Percentiles rank a stretch among this genome's conserved stretches.
These are phyloP conservation scores for Microcebus lehilahytsara DNA, from an alignment of 2,113 vertebrate species.

Conservation along the genomic window DNA sequence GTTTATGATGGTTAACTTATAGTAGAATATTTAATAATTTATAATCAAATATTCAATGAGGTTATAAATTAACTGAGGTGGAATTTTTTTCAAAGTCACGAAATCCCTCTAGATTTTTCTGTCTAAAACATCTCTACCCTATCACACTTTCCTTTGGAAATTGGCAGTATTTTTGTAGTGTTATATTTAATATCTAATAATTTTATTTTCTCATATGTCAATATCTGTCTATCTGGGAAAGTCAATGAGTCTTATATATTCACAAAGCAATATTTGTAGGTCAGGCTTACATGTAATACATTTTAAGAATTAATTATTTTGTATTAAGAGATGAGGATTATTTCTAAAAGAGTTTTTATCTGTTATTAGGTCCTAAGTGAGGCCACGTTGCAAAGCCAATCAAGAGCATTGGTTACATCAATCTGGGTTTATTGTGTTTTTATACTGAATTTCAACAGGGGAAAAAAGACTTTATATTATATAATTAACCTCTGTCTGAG, in stretches of 20 bases:
- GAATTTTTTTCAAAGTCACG: neutral
- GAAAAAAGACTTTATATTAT: neutral
- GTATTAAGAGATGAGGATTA: neutral
- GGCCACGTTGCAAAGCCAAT: neutral
- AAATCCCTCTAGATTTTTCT: constrained; percentile 16
- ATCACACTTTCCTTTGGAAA: neutral
- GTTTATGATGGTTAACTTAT: neutral
- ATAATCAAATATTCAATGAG: neutral
- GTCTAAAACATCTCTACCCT: neutral
- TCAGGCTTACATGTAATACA: neutral
- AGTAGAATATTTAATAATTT: neutral
- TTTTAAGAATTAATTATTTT: constrained; percentile 23
- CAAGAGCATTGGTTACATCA: neutral
- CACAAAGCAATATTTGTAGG: neutral
- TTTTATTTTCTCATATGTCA: neutral
- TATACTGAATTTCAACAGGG: neutral
- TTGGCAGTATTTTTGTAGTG: neutral
- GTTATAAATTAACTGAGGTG: neutral
- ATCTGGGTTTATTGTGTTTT: neutral
- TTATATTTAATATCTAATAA: constrained; percentile 23
- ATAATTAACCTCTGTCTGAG: neutral
- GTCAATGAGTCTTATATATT: neutral
- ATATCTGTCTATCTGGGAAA: neutral
- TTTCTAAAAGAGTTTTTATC: neutral
- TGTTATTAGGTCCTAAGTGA: constrained; percentile 7